Evolutionary conservation across 2,113 vertebrate genomes (phyloP).

Genomic region (Lepus timidus): DNA sequence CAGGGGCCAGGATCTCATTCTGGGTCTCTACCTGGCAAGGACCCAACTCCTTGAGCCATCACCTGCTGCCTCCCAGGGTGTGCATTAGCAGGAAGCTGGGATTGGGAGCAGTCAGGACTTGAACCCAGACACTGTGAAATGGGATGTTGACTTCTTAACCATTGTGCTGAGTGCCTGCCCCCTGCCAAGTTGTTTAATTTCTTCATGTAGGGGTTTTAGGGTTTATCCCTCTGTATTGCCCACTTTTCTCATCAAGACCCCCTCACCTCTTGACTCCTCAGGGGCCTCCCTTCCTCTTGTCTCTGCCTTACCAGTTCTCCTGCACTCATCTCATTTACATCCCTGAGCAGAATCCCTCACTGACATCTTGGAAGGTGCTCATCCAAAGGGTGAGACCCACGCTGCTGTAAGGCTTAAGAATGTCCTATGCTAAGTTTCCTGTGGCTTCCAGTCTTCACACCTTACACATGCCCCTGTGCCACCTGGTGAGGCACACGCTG

Average conservation of each 20-base stretch:
- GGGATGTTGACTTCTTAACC: no score
- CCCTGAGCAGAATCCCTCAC: not conserved
- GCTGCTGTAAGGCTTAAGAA: constrained; percentile 41
- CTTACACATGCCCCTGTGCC: not conserved
- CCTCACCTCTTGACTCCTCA: not conserved
- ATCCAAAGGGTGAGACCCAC: not conserved
- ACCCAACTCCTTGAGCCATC: no score
- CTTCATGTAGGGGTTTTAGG: not conserved
- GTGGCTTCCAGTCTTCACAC: not conserved
- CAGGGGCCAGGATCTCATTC: no score
- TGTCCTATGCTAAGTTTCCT: not conserved
- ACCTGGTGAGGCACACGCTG: not conserved
- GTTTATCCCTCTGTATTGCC: not conserved
- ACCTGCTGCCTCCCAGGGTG: no score
- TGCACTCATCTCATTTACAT: no score
- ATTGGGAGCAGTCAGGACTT: no score
- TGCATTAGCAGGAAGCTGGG: no score
- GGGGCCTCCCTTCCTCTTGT: not conserved
- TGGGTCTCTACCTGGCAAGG: no score
- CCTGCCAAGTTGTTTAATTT: not conserved
- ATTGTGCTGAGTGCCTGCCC: no score
- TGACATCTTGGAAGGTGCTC: not conserved
- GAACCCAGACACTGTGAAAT: no score
- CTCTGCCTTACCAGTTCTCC: not conserved
- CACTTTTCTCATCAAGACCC: not conserved